A percentile compares a stretch with the other conserved stretches of the same genome.
Conservation (phyloP, 2,113 vertebrate genomes). For the Phaetusa simplex region DNA sequence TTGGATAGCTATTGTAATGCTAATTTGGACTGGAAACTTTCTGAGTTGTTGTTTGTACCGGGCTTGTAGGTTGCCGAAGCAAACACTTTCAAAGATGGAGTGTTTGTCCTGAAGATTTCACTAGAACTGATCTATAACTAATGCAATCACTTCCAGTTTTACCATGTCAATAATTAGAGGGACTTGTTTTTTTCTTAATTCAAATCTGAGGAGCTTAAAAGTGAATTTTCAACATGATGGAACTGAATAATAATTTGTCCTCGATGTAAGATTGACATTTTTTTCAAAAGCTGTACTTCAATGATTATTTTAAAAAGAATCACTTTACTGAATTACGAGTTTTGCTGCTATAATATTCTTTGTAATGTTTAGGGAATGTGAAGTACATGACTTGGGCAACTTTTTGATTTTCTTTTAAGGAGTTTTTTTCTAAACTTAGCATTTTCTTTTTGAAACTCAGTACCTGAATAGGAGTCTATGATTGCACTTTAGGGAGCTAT, state of each 20-base stretch:
- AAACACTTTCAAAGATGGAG: not conserved
- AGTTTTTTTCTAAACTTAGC: not conserved
- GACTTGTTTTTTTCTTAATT: not conserved
- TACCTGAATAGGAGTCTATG: not conserved
- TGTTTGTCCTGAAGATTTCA: not conserved
- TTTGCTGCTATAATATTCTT: conserved; percentile 57
- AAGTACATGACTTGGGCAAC: not conserved
- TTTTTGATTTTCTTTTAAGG: not conserved
- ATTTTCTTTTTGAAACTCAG: not conserved
- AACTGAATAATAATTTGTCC: conserved; percentile 42
- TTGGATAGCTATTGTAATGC: not conserved
- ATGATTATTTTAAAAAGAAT: conserved; percentile 30
- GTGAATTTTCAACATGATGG: conserved; percentile 25
- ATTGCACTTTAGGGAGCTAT: not conserved
- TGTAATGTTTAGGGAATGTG: conserved; percentile 57
- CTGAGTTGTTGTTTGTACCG: not conserved
- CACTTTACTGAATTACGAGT: not conserved
- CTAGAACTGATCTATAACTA: not conserved
- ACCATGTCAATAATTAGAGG: not conserved
- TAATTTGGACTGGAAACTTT: not conserved
- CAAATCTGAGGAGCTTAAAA: conserved; percentile 34
- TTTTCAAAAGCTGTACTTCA: not conserved
- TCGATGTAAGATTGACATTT: not conserved
- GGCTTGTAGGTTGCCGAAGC: not conserved
- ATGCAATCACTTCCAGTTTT: not conserved